Base-by-base conservation (phyloP, 2,797 vertebrate genomes). In the Rachycentron canadum region DNA sequence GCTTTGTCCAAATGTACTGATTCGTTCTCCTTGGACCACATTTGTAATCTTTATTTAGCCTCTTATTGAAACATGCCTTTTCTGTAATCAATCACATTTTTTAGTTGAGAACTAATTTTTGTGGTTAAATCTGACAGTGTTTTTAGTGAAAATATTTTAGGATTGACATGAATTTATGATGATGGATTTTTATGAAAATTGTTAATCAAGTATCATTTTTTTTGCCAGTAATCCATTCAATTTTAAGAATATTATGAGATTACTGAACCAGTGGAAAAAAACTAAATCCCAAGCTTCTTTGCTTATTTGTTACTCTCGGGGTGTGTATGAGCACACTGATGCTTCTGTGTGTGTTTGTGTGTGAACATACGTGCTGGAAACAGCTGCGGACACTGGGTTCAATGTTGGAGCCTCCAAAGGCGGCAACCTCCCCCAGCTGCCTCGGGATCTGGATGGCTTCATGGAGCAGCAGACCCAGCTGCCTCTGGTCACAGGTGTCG, bases 351-450 rank as follows among this genome's bases (percentile, higher is more conserved):
- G 67, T 71, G 55, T 76, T 40, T 65, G 76, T 25, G 65, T 69
- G 70, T 53, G 10, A 43, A 95, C 95, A 61, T 93, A 99, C 98
- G 78, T 98, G 97, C 7, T 98, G 97, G 89, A 99, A 99, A 93
- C 98, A 99, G 92, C 98, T 99, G 68, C 97, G 97, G 67, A 99
- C 97, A 0, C 97, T 99, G 72, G 98, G 98, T 57, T 99, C 98
- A 21, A 99, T 99, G 91, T 99, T 99, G 91, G 97, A 99, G 52
- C 98, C 98, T 40, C 98, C 98, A 0, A 99, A 99, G 7, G 98
- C 97, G 0, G 98, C 98, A 66, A 99, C 97, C 90, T 99, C 98
- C 0, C 98, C 98, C 11, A 99, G 96, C 91, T 99, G 98, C 61
- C 96, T 95, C 0, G 98, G 98, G 83, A 99, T 96, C 94, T 99